Conservation (phyloP, 1,140 invertebrate species). For the Drosophila insularis region DNA sequence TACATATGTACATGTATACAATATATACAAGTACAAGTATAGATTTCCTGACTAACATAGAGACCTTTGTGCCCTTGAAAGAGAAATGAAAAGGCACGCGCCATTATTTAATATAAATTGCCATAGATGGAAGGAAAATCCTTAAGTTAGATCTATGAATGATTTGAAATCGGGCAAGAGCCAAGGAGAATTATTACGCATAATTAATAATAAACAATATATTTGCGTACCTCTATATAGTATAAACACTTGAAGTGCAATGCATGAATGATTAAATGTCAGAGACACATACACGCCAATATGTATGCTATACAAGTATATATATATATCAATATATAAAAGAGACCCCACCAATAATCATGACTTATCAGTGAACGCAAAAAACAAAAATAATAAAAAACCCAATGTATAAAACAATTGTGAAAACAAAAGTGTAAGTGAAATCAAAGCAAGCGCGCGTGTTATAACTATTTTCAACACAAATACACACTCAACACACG, state of each 20-base stretch:
- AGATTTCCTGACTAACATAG: slow-evolving; percentile 63
- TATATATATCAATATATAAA: slow-evolving; percentile 17
- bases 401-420: slow-evolving; percentile 18
- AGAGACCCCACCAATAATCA: slow-evolving; percentile 5
- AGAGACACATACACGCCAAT: slow-evolving; percentile 8
- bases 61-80: slow-evolving; percentile 27
- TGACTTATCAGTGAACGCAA: slow-evolving; percentile 39
- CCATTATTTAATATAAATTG: background rate
- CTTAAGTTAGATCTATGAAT: background rate
- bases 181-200: slow-evolving; percentile 37
- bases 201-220: slow-evolving; percentile 43
- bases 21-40: slow-evolving; percentile 53
- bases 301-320: background rate
- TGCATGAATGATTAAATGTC: slow-evolving; percentile 35
- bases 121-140: background rate
- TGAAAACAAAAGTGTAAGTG: slow-evolving; percentile 47
- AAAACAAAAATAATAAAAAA: too few species aligned
- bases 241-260: slow-evolving; percentile 32
- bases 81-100: slow-evolving; percentile 15
- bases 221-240: slow-evolving; percentile 9
- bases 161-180: slow-evolving; percentile 18
- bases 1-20: too few species aligned
- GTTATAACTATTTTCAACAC: slow-evolving; percentile 16
- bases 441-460: slow-evolving; percentile 44
- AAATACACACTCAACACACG: background rate